Conservation (phyloP, 2,797 vertebrate genomes). For the Linurgus olivaceus region DNA sequence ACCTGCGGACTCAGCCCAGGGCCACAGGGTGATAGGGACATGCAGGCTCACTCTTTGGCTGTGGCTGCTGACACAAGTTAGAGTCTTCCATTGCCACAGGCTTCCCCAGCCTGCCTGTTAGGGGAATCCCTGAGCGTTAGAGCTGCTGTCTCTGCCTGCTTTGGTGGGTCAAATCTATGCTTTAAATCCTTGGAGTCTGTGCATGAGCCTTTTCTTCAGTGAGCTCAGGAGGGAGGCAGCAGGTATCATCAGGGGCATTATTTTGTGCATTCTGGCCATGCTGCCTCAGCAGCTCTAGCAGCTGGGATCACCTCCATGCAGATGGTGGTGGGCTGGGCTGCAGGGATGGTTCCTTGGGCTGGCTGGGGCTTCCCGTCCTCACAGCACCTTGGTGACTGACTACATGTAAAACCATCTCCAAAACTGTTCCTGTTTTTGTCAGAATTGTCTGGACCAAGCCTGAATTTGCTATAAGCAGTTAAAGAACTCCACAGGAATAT, state of each 20-base stretch:
- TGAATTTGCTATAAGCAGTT: not conserved
- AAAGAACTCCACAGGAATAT: not conserved
- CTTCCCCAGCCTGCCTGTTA: not conserved
- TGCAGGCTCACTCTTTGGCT: fast-evolving
- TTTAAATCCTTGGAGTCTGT: not conserved
- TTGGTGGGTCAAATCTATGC: too few species aligned
- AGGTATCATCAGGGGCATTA: not conserved
- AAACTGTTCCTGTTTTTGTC: not conserved
- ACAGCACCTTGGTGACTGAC: not conserved
- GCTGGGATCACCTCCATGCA: fast-evolving
- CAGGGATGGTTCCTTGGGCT: not conserved
- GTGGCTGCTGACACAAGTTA: not conserved
- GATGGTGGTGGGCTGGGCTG: fast-evolving
- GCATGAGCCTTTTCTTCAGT: not conserved
- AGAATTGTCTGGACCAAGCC: not conserved
- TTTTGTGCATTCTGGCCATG: fast-evolving
- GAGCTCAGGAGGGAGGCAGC: not conserved
- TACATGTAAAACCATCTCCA: not conserved
- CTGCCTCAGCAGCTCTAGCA: not conserved
- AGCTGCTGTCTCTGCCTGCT: not conserved
- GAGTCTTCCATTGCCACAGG: not conserved
- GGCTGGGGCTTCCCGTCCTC: fast-evolving
- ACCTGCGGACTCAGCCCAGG: fast-evolving
- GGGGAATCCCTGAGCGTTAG: not conserved
- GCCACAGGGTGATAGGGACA: not conserved